A percentile compares a stretch with the other conserved stretches of the same genome.
Conservation (phyloP, 2,888 invertebrate genomes). For the Drosophila buzzatii region DNA sequence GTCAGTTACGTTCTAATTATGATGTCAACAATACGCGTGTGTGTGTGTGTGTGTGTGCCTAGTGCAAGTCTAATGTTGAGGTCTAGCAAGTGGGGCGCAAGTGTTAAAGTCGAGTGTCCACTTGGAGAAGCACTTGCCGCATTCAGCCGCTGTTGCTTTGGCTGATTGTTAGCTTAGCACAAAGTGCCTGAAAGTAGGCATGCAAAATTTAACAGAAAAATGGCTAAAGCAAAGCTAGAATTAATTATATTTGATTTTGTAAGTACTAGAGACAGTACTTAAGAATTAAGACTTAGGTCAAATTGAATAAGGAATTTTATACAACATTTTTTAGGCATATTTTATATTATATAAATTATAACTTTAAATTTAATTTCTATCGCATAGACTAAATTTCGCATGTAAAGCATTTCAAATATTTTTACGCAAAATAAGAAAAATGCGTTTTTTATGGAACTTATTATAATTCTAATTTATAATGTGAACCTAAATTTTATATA, state of each 20-base stretch:
- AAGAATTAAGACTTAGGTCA: not conserved
- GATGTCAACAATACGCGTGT: constrained; percentile 64
- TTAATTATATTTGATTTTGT: not conserved
- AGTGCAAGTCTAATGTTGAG: not conserved
- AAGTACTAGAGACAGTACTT: not conserved
- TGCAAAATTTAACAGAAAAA: constrained; percentile 37
- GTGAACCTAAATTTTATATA: no score
- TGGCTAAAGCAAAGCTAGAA: no score
- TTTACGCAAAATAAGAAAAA: no score
- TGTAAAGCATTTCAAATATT: no score
- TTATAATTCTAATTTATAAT: no score
- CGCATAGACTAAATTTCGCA: no score
- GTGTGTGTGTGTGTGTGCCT: constrained; percentile 9
- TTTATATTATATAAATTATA: no score
- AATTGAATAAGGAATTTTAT: not conserved
- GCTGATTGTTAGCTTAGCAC: constrained; percentile 38
- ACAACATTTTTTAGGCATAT: no score
- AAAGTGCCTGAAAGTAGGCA: constrained; percentile 59
- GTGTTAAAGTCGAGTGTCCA: constrained; percentile 60
- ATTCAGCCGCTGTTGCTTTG: constrained; percentile 34
- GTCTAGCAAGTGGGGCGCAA: constrained; percentile 31
- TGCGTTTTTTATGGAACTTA: no score
- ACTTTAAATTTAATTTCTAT: no score
- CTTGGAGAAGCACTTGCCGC: constrained; percentile 45
- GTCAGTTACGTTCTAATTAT: constrained; percentile 73